phyloP scores from a whole-genome alignment of 2,888 invertebrate species.

The Perizoma affinitatum region DNA sequence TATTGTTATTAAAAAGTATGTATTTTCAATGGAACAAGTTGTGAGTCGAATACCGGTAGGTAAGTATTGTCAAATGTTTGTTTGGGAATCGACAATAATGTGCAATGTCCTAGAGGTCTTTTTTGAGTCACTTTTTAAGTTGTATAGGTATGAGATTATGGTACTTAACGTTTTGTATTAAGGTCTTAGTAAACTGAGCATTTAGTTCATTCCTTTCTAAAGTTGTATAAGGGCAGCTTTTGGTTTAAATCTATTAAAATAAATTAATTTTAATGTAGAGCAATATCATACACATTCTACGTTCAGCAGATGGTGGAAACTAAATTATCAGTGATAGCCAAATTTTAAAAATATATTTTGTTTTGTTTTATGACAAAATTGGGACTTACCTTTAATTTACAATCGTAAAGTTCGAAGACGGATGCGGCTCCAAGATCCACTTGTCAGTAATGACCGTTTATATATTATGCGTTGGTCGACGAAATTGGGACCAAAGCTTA shows the following conservation, averaged over 20 bases:
- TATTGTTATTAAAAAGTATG: too few relatives aligned
- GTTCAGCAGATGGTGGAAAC: too few relatives aligned
- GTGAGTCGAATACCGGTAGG: slow-evolving; percentile 1
- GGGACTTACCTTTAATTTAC: too few relatives aligned
- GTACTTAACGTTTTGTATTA: slow-evolving; percentile 22
- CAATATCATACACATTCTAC: not conserved
- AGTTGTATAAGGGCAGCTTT: slow-evolving; percentile 56
- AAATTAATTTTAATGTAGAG: not conserved
- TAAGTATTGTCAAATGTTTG: slow-evolving; percentile 1
- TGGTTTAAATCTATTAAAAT: not conserved
- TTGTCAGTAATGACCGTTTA: too few relatives aligned
- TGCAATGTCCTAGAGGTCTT: not conserved
- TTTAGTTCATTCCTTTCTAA: slow-evolving; percentile 50
- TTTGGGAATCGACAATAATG: slow-evolving; percentile 20
- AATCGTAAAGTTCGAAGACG: too few relatives aligned
- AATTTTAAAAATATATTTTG: too few relatives aligned
- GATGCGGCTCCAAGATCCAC: too few relatives aligned
- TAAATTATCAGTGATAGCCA: too few relatives aligned
- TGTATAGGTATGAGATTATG: not conserved
- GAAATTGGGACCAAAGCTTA: slow-evolving; percentile 58
- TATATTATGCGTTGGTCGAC: slow-evolving; percentile 3
- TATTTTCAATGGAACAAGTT: too few relatives aligned
- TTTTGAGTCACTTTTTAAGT: slow-evolving; percentile 1
- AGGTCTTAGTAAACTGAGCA: slow-evolving; percentile 19
- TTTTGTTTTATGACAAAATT: too few relatives aligned